Percentiles rank a stretch among this genome's conserved stretches.
These are phyloP conservation scores for Eptesicus fuscus DNA, from an alignment of 2,113 vertebrate genomes.

Conservation along the genomic window DNA sequence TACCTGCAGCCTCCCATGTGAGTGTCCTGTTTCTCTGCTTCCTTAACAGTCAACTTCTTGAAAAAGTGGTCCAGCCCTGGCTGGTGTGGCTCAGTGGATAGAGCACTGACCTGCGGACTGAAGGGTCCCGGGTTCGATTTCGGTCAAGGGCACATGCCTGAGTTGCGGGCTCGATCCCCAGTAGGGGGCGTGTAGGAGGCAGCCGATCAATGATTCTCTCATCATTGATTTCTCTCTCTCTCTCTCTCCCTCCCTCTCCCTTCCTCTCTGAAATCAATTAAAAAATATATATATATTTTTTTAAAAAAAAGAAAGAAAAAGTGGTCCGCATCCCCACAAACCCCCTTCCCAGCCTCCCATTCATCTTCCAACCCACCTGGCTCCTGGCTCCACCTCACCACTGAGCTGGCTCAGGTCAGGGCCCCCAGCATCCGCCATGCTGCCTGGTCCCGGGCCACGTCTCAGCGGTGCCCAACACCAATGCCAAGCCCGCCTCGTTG, in stretches of 20 bases:
- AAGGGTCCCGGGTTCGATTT: too few species aligned
- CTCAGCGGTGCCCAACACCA: background rate
- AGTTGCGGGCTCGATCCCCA: too few species aligned
- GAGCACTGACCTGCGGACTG: too few species aligned
- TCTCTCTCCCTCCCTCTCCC: too few species aligned
- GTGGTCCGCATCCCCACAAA: background rate
- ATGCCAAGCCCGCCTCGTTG: background rate
- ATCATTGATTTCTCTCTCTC: too few species aligned
- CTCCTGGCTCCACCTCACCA: accelerated
- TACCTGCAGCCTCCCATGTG: background rate
- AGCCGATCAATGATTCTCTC: too few species aligned
- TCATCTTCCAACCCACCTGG: background rate
- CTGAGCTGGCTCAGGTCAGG: background rate
- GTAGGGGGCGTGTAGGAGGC: too few species aligned
- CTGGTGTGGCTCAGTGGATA: too few species aligned
- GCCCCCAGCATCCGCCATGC: background rate
- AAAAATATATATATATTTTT: too few species aligned
- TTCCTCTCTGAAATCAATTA: too few species aligned
- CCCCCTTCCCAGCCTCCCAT: background rate
- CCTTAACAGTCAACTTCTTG: background rate
- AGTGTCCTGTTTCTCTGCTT: background rate
- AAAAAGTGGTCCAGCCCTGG: background rate
- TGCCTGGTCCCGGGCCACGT: background rate
- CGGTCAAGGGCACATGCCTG: too few species aligned
- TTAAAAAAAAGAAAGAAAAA: too few species aligned